Percentiles rank a stretch among this genome's conserved stretches.
phyloP scores from a whole-genome alignment of 1,140 invertebrate species.

The Anoplolepis gracilipes region DNA sequence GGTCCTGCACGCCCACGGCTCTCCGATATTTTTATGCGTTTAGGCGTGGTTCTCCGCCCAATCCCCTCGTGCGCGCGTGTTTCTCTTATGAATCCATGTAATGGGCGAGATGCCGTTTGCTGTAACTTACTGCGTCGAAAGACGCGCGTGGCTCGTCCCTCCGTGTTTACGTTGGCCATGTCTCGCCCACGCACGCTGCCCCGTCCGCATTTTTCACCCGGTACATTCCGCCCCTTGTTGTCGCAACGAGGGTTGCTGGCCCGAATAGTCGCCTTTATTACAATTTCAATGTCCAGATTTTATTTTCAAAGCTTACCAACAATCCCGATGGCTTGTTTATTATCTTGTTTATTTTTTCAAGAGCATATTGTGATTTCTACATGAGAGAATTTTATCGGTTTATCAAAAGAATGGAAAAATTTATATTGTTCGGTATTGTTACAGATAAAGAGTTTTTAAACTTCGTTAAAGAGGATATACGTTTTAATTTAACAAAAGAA shows the following conservation, averaged over 20 bases:
- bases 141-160: conserved; percentile 67
- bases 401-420: not conserved
- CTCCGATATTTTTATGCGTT: conserved; percentile 77
- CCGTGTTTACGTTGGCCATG: conserved; percentile 69
- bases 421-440: not conserved
- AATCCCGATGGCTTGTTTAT: not conserved
- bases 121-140: conserved; percentile 73
- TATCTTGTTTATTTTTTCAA: conserved; percentile 4
- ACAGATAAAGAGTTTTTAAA: not conserved
- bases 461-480: no score
- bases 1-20: conserved; percentile 63
- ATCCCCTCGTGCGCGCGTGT: conserved; percentile 16
- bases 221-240: conserved; percentile 35
- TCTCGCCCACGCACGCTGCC: conserved; percentile 56
- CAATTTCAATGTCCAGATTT: conserved; percentile 42
- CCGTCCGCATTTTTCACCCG: conserved; percentile 47
- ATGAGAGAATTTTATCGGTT: not conserved
- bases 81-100: not conserved
- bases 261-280: not conserved
- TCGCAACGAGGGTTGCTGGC: conserved; percentile 21
- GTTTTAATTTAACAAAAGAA: no score
- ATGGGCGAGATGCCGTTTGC: conserved; percentile 72
- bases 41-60: conserved; percentile 72
- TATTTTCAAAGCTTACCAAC: conserved; percentile 11
- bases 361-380: not conserved